Conservation (phyloP, 2,113 vertebrate species). For the Odontesthes bonariensis region DNA sequence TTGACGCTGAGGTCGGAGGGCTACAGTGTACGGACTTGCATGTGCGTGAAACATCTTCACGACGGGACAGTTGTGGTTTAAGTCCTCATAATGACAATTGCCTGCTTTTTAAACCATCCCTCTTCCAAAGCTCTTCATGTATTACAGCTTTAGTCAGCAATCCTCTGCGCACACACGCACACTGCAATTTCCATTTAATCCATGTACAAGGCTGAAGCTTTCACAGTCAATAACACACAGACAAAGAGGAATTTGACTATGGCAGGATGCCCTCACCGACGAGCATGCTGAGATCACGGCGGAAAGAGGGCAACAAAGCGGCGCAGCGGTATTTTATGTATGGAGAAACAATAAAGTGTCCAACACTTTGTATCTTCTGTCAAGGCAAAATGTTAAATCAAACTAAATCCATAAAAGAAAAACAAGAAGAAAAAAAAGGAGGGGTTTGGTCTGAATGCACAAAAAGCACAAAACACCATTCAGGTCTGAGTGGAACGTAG, state of each 20-base stretch:
- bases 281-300: conserved; percentile 38
- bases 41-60: conserved; percentile 55
- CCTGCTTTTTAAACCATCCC: conserved; percentile 70
- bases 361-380: conserved; percentile 34
- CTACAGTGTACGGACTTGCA: conserved; percentile 7
- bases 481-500: conserved; percentile 7
- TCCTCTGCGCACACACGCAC: conserved; percentile 43
- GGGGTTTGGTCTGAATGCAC: not conserved
- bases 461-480: conserved; percentile 20
- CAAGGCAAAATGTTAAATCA: conserved; percentile 47
- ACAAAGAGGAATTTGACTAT: conserved; percentile 75
- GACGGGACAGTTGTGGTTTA: conserved; percentile 51
- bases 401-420: conserved; percentile 54
- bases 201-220: conserved; percentile 67
- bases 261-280: conserved; percentile 56
- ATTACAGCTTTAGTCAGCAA: conserved; percentile 74
- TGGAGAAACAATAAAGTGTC: conserved; percentile 39
- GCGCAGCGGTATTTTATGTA: conserved; percentile 31
- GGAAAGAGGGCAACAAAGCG: conserved; percentile 53
- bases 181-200: conserved; percentile 77
- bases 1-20: conserved; percentile 43
- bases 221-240: conserved; percentile 74
- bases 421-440: conserved; percentile 19
- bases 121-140: conserved; percentile 73
- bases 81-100: conserved; percentile 76